Evolutionary conservation across 2,113 vertebrate species (phyloP).

Genomic region (Reinhardtius hippoglossoides): DNA sequence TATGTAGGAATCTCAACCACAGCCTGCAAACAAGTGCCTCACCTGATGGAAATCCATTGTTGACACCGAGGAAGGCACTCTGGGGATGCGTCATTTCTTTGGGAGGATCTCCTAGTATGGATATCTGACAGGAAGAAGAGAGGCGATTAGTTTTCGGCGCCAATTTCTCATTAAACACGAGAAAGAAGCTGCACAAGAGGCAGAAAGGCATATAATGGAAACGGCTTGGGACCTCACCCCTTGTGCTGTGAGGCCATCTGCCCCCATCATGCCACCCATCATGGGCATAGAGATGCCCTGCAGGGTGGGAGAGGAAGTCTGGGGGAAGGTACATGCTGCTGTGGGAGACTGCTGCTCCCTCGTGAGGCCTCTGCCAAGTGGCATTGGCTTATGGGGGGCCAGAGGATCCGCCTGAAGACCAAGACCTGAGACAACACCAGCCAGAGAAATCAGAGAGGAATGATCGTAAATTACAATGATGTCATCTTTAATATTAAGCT

Average conservation of each 20-base stretch:
- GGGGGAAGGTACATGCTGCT: conserved; percentile 75
- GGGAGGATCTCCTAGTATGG: conserved; percentile 88
- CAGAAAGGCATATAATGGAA: neutral
- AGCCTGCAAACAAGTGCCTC: conserved; percentile 15
- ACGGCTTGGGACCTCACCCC: conserved; percentile 80
- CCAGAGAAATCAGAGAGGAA: conserved; percentile 30
- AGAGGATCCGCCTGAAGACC: conserved; percentile 82
- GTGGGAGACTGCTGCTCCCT: conserved; percentile 84
- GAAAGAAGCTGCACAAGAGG: neutral
- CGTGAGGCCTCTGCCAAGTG: conserved; percentile 69
- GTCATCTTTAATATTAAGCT: neutral
- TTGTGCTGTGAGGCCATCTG: conserved; percentile 78
- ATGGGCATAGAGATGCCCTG: conserved; percentile 83
- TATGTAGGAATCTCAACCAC: too few species aligned
- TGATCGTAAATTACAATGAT: neutral
- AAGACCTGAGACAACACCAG: conserved; percentile 71
- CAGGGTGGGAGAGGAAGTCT: conserved; percentile 80
- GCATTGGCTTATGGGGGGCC: conserved; percentile 80
- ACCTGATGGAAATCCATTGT: conserved; percentile 82
- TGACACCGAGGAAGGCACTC: conserved; percentile 84
- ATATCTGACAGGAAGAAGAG: conserved; percentile 72
- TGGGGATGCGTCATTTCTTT: conserved; percentile 86
- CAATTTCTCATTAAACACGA: neutral
- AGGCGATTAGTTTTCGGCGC: neutral
- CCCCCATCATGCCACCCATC: conserved; percentile 81